Conservation (phyloP, 2,797 vertebrate species). For the Myotis findleyi region DNA sequence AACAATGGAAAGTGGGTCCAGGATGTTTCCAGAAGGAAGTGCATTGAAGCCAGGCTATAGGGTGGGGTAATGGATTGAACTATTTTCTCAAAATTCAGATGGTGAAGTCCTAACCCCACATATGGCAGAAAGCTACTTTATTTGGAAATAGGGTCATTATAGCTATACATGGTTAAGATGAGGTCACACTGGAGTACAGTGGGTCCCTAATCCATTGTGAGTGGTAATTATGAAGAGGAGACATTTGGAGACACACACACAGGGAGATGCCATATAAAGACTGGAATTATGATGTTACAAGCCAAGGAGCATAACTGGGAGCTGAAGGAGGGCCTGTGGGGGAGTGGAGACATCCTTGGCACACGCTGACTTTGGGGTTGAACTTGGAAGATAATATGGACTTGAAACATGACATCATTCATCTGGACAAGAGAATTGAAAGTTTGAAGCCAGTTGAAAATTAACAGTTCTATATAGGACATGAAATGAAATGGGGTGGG, state of each 20-base stretch:
- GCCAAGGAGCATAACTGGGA: neutral
- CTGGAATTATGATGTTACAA: neutral
- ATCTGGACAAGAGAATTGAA: neutral
- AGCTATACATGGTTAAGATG: neutral
- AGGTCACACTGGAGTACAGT: neutral
- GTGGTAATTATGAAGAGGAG: neutral
- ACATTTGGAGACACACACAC: neutral
- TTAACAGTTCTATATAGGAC: neutral
- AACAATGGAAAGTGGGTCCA: neutral
- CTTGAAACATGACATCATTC: neutral
- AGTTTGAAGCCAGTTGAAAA: neutral
- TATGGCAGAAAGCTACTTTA: neutral
- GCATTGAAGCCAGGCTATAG: neutral
- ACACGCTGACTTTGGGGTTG: neutral
- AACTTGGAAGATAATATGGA: neutral
- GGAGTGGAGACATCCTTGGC: neutral
- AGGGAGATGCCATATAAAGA: neutral
- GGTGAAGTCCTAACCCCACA: neutral
- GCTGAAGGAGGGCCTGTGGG: neutral
- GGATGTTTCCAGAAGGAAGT: neutral
- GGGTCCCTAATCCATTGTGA: neutral
- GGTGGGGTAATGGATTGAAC: neutral
- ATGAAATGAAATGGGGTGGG: neutral
- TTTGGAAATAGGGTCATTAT: neutral
- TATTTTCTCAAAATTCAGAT: neutral